Percentiles rank a stretch among this genome's conserved stretches.
Conservation (phyloP, 2,888 invertebrate species). For the Coelinius sp. region DNA sequence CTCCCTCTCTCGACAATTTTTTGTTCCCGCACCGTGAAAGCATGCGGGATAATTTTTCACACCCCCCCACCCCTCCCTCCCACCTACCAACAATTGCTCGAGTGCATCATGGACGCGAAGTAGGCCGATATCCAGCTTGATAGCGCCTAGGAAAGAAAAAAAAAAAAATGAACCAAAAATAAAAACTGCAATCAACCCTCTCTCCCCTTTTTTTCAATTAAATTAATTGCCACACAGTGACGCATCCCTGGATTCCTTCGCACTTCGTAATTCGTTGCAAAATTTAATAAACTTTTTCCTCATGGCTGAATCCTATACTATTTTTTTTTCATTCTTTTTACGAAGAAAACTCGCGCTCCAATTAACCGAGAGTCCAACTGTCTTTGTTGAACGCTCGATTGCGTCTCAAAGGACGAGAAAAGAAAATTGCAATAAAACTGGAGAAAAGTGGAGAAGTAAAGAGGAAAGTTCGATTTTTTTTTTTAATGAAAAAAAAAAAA, state of each 20-base stretch:
- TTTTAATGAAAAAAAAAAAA: too few species aligned
- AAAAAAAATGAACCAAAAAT: neutral
- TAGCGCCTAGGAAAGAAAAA: neutral
- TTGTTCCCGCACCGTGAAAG: neutral
- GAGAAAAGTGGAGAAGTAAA: neutral
- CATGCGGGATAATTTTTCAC: neutral
- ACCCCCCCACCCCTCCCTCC: neutral
- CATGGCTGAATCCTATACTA: neutral
- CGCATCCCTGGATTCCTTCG: slow-evolving; percentile 37
- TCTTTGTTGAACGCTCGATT: slow-evolving; percentile 6
- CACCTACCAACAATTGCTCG: slow-evolving; percentile 1
- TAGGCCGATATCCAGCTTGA: neutral
- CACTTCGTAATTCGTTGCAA: slow-evolving; percentile 5
- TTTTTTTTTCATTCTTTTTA: neutral
- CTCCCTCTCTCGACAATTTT: neutral
- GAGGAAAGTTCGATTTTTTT: neutral
- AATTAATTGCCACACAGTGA: slow-evolving; percentile 51
- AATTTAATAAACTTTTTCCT: slow-evolving; percentile 14
- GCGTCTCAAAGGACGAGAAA: slow-evolving; percentile 5
- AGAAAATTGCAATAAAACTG: neutral
- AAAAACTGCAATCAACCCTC: slow-evolving; percentile 9
- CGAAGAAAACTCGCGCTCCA: neutral
- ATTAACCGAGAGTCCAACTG: slow-evolving; percentile 9
- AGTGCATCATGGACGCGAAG: slow-evolving; percentile 2
- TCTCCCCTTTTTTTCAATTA: slow-evolving; percentile 42